A percentile compares a stretch with the other conserved stretches of the same genome.
These are phyloP conservation scores for Sus scrofa DNA, from an alignment of 2,113 vertebrate genomes.

Conservation along the genomic window DNA sequence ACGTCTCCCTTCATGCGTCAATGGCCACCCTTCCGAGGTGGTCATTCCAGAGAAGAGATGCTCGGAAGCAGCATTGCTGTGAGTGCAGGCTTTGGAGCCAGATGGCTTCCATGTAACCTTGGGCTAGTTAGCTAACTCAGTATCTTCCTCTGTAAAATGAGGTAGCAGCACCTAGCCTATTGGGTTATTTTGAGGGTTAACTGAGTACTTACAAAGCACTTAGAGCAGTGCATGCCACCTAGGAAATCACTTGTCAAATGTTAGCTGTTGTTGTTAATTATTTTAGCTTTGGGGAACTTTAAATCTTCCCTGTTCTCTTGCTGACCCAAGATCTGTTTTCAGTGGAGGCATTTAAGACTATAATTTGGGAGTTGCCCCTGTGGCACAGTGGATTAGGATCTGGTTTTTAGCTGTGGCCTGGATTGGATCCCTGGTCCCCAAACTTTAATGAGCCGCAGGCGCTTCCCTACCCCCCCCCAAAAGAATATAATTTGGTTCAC, in stretches of 20 bases:
- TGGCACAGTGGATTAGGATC: no score
- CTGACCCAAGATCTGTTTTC: background rate
- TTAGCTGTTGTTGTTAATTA: background rate
- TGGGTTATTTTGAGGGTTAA: background rate
- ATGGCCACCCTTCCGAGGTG: background rate
- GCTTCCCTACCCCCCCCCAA: no score
- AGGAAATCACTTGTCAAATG: background rate
- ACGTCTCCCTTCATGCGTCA: background rate
- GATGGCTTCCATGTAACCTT: background rate
- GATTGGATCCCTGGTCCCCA: no score
- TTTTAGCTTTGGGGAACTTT: background rate
- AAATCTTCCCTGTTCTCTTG: background rate
- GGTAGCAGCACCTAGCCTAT: background rate
- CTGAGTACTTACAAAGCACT: background rate
- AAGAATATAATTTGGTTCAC: constrained; percentile 19
- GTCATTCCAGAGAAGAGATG: background rate
- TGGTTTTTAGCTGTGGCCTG: no score
- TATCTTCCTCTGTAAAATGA: background rate
- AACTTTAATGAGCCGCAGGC: no score
- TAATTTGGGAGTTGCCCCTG: background rate
- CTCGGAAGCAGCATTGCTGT: background rate
- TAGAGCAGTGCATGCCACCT: background rate
- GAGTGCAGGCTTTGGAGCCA: background rate
- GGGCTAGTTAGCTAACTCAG: background rate
- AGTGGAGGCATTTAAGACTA: background rate